Evolutionary conservation across 1,140 invertebrate genomes (phyloP).

Genomic region (Drosophila erecta): DNA sequence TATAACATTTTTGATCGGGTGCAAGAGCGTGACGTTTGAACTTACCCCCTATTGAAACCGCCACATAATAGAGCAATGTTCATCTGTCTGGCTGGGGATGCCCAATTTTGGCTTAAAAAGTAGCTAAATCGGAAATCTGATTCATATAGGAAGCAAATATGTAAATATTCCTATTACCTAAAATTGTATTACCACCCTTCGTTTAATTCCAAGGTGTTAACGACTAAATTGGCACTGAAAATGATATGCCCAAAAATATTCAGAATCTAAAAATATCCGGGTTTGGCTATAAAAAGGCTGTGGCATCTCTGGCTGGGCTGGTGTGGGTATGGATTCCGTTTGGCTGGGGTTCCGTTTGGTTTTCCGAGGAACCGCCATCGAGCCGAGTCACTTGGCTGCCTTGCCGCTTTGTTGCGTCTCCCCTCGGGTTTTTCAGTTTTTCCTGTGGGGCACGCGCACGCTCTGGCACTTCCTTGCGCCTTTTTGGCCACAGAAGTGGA

Average conservation of each 20-base stretch:
- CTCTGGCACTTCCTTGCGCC: slow-evolving; percentile 81
- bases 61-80: slow-evolving; percentile 59
- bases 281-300: slow-evolving; percentile 11
- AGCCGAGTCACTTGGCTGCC: slow-evolving; percentile 50
- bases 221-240: too few relatives aligned
- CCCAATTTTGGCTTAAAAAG: background rate
- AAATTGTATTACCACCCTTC: too few relatives aligned
- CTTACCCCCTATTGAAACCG: slow-evolving; percentile 19
- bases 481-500: slow-evolving; percentile 81
- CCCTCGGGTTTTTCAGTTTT: slow-evolving; percentile 23
- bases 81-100: background rate
- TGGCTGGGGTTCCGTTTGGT: slow-evolving; percentile 20
- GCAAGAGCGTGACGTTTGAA: slow-evolving; percentile 73
- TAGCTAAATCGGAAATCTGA: background rate
- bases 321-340: background rate
- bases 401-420: slow-evolving; percentile 37
- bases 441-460: slow-evolving; percentile 71
- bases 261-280: background rate
- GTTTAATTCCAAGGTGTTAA: too few relatives aligned
- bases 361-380: slow-evolving; percentile 24
- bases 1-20: slow-evolving; percentile 58
- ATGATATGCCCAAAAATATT: background rate
- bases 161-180: too few relatives aligned
- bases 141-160: too few relatives aligned
- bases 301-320: slow-evolving; percentile 6